Base-by-base conservation (phyloP, 2,888 invertebrate species). In the Pheosia tremula region DNA sequence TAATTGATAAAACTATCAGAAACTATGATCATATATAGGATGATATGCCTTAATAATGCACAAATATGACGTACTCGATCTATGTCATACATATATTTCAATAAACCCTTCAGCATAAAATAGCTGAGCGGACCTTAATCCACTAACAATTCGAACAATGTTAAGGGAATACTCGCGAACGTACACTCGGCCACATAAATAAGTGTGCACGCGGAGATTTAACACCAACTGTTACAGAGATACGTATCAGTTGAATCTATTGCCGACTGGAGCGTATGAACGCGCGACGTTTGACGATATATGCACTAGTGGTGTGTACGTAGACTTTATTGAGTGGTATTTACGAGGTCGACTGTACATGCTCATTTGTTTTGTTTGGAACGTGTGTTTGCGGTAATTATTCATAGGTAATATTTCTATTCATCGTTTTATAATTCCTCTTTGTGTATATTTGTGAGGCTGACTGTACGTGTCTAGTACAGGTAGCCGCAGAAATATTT, bases 181-280 rank as follows among this genome's bases (percentile, higher is more conserved):
- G 80, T 81, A 83, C 79, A 82, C 62, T 79, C 79, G 64, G 64
- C 70, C 70, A 82, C 85, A 85, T 83, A 83, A 84, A 84, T 82
- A 83, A 84, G 83, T 76, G 79, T 65, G 67, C 67, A 59, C 67
- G 64, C 63, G 69, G 79, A 84, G 87, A 87, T 87, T 87, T 86
- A 87, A 79, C 82, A 78, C 79, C 69, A 73, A 64, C 78, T 79
- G 83, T 83, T 84, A 76, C 72, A 65, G 76, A 79, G 86, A 86
- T 87, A 79, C 79, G 82, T 86, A 88, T 86, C 87, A 65, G 75
- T 59, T 67, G 74, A 84, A 88, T 88, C 83, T 86, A 88, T 87
- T 83, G 87, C 82, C 77, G 60, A 59, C 69, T 73, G 68, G 75
- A 75, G 77, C 78, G 80, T 84, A 81, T 80, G 82, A 81, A 83